A percentile compares a stretch with the other conserved stretches of the same genome.
Conservation (phyloP, 2,888 invertebrate genomes). For the Philhelius pedissequus region DNA sequence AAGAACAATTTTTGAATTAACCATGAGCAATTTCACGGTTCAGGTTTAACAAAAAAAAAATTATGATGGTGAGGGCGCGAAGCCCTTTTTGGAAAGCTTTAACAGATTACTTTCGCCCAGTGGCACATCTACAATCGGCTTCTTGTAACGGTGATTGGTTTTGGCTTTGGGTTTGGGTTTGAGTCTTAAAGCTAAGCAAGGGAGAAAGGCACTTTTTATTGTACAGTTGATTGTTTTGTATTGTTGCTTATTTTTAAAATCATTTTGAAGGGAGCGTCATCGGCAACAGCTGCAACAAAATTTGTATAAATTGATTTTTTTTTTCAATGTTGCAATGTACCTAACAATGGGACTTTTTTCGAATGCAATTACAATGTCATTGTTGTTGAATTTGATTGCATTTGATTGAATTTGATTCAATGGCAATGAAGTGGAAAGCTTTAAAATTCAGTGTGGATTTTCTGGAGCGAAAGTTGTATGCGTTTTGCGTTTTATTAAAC, state of each 20-base stretch:
- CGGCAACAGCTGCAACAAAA: not conserved
- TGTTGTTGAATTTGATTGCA: not conserved
- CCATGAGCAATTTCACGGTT: slow-evolving; percentile 53
- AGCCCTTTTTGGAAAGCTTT: not conserved
- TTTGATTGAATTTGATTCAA: not conserved
- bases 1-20: slow-evolving; percentile 46
- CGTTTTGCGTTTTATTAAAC: no score
- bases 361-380: slow-evolving; percentile 31
- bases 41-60: not conserved
- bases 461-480: not conserved
- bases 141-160: slow-evolving; percentile 1
- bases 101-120: slow-evolving; percentile 11
- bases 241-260: not conserved
- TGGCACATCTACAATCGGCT: not conserved
- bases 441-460: not conserved
- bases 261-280: slow-evolving; percentile 21
- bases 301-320: slow-evolving; percentile 38
- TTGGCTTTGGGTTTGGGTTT: not conserved
- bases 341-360: slow-evolving; percentile 30
- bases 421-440: not conserved
- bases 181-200: not conserved
- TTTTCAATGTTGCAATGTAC: not conserved
- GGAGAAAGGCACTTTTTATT: slow-evolving; percentile 5
- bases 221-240: not conserved
- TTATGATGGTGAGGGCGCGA: not conserved